These are phyloP conservation scores for Chaetodon trifasciatus DNA, from an alignment of 2,797 vertebrate genomes.

Conservation along the genomic window DNA sequence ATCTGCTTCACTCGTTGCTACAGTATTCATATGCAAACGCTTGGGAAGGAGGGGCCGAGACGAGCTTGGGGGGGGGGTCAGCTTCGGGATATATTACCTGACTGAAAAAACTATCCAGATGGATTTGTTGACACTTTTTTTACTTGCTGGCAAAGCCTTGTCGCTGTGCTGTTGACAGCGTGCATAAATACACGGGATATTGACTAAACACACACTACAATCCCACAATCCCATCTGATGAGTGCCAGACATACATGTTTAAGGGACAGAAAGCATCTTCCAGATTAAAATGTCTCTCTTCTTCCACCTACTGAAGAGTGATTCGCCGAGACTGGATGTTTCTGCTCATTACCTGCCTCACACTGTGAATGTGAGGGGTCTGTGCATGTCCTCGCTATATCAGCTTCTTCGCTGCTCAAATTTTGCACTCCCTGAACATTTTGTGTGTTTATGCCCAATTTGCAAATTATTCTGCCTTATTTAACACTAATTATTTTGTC, in stretches of 20 bases:
- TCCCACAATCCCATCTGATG: slow-evolving; percentile 51
- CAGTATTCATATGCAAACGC: slow-evolving; percentile 50
- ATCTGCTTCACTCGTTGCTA: slow-evolving; percentile 56
- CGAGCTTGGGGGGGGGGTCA: slow-evolving; percentile 20
- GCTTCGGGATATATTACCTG: slow-evolving; percentile 70
- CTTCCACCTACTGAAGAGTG: not conserved
- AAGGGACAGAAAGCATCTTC: slow-evolving; percentile 17
- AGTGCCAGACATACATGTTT: slow-evolving; percentile 38
- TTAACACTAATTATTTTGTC: slow-evolving; percentile 41
- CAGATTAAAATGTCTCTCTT: not conserved
- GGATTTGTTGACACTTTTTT: slow-evolving; percentile 76
- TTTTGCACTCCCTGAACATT: slow-evolving; percentile 26
- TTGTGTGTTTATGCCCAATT: slow-evolving; percentile 28
- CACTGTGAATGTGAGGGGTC: not conserved
- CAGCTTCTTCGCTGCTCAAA: not conserved
- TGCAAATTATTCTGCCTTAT: slow-evolving; percentile 29
- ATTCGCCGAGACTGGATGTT: not conserved
- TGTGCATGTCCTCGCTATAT: slow-evolving; percentile 1
- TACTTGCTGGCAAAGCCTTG: slow-evolving; percentile 53
- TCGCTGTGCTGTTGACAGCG: slow-evolving; percentile 65
- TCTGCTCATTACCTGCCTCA: slow-evolving; percentile 35
- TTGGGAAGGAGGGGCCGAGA: not conserved
- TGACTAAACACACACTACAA: slow-evolving; percentile 68
- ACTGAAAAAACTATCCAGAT: slow-evolving; percentile 69
- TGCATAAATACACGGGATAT: slow-evolving; percentile 64